These are phyloP conservation scores for Conus canariensis DNA, from an alignment of 2,888 invertebrate genomes.

Conservation along the genomic window DNA sequence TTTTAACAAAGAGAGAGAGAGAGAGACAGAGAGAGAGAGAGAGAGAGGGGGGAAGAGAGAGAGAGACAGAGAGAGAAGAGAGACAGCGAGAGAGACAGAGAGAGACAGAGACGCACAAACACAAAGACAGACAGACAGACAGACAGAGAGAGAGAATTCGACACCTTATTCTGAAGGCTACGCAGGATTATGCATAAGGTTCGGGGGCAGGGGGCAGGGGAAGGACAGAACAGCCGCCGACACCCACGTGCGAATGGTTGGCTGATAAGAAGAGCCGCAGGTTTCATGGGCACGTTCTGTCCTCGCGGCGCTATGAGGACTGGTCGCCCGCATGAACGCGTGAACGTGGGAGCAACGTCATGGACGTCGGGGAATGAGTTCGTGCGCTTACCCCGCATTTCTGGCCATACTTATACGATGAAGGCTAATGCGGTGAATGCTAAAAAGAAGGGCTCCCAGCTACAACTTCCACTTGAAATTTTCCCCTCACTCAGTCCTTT, in stretches of 20 bases:
- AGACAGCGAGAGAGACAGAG: not conserved
- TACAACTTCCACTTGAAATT: too few species aligned
- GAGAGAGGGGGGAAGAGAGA: not conserved
- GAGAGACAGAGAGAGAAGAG: not conserved
- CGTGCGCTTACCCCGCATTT: too few species aligned
- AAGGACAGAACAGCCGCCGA: too few species aligned
- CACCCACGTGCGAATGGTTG: not conserved
- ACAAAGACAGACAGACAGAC: not conserved
- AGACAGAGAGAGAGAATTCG: not conserved
- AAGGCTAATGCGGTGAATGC: too few species aligned
- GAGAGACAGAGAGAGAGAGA: slow-evolving; percentile 10
- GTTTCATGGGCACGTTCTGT: too few species aligned
- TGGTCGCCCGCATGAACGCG: not conserved
- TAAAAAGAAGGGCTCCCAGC: too few species aligned
- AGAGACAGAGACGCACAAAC: not conserved
- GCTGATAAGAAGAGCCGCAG: too few species aligned
- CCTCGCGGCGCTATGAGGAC: too few species aligned
- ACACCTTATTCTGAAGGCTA: not conserved
- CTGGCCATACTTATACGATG: too few species aligned
- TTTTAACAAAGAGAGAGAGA: not conserved
- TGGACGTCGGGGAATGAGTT: not conserved
- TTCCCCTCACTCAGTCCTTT: too few species aligned
- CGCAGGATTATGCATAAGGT: too few species aligned
- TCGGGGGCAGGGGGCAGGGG: too few species aligned
- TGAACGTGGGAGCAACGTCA: not conserved